phyloP scores from a whole-genome alignment of 2,113 vertebrate species.

The Phaethon lepturus region DNA sequence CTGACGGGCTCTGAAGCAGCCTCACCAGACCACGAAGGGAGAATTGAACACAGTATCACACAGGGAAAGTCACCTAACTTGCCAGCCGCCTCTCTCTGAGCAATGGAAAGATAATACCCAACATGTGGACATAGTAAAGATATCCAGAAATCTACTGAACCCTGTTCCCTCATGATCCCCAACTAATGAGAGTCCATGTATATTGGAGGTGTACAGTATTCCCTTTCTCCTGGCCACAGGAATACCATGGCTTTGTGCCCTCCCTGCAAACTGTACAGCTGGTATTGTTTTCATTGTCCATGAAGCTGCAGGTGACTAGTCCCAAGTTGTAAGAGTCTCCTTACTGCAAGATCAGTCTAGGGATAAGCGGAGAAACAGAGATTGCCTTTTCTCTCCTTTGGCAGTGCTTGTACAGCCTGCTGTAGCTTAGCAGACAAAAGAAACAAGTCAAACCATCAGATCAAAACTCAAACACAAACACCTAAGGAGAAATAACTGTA shows the following conservation, averaged over 20 bases:
- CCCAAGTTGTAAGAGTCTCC: background rate
- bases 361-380: background rate
- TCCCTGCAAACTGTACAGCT: background rate
- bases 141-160: background rate
- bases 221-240: background rate
- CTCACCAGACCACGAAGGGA: background rate
- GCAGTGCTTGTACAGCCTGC: background rate
- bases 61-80: background rate
- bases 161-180: background rate
- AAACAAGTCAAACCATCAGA: background rate
- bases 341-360: background rate
- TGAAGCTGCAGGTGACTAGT: background rate
- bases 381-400: background rate
- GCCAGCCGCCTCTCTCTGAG: background rate
- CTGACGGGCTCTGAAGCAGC: background rate
- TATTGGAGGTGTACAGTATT: background rate
- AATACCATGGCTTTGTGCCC: background rate
- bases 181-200: background rate
- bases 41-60: background rate
- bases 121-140: rapidly evolving
- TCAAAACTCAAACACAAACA: background rate
- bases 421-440: background rate
- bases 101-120: background rate
- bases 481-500: background rate
- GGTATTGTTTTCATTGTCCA: too few relatives aligned